Evolutionary conservation across 2,888 invertebrate genomes (phyloP).

Genomic region (Epinotia demarniana): DNA sequence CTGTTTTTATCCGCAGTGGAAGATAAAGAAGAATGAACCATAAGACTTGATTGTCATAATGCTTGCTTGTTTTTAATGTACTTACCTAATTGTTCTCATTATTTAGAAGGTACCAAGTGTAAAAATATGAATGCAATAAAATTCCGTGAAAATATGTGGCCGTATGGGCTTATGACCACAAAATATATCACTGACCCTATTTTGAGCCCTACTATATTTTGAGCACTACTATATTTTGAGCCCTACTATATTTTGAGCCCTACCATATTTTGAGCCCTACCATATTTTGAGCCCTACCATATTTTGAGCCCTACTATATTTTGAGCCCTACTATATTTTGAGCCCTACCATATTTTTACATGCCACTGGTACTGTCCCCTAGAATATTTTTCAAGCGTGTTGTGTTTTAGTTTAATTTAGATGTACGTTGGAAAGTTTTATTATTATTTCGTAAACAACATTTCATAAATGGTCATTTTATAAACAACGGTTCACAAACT

Average conservation of each 20-base stretch:
- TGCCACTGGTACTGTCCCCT: background rate
- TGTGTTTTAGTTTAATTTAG: background rate
- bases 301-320: too few species aligned
- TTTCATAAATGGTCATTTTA: too few species aligned
- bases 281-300: too few species aligned
- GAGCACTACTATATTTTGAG: background rate
- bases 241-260: background rate
- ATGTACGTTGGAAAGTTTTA: too few species aligned
- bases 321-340: background rate
- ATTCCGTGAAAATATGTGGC: too few species aligned
- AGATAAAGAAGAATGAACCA: constrained; percentile 79
- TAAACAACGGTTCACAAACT: too few species aligned
- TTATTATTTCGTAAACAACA: too few species aligned
- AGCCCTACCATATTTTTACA: background rate
- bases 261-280: too few species aligned
- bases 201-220: background rate
- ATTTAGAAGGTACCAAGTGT: background rate
- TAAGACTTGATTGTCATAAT: constrained; percentile 4
- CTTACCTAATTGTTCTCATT: background rate
- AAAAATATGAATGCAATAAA: background rate
- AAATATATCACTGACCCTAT: background rate
- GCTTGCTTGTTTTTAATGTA: constrained; percentile 21
- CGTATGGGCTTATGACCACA: too few species aligned
- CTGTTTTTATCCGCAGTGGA: constrained; percentile 91
- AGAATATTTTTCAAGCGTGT: background rate